Evolutionary conservation across 2,888 invertebrate genomes (phyloP).

Genomic region (Euzetes globulus): DNA sequence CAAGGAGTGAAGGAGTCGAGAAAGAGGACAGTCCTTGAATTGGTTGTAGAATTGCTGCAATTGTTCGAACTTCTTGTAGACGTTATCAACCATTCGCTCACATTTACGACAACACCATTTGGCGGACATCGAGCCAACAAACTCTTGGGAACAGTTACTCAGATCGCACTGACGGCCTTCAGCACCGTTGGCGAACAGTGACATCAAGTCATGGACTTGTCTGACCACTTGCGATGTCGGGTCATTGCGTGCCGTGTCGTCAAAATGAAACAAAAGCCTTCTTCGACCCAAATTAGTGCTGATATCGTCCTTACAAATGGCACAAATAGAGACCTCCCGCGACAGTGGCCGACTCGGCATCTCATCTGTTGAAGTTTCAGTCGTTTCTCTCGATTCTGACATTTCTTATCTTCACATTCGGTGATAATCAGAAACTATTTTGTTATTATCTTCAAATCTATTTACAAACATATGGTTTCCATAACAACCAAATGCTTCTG

Average conservation of each 20-base stretch:
- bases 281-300: not conserved
- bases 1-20: not conserved
- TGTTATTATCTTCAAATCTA: too few species aligned
- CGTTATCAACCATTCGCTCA: not conserved
- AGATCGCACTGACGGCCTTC: not conserved
- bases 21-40: not conserved
- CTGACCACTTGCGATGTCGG: not conserved
- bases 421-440: too few species aligned
- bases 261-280: not conserved
- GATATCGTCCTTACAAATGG: not conserved
- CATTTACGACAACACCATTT: slow-evolving; percentile 1
- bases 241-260: not conserved
- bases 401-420: too few species aligned
- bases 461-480: too few species aligned
- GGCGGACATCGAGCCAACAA: not conserved
- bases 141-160: not conserved
- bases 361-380: too few species aligned
- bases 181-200: not conserved
- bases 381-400: too few species aligned
- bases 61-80: not conserved
- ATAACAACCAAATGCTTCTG: too few species aligned
- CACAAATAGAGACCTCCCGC: not conserved
- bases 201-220: not conserved
- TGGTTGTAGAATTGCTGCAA: not conserved
- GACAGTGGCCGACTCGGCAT: too few species aligned